Conservation (phyloP, 2,888 invertebrate species). For the Chrysolina oricalcia region DNA sequence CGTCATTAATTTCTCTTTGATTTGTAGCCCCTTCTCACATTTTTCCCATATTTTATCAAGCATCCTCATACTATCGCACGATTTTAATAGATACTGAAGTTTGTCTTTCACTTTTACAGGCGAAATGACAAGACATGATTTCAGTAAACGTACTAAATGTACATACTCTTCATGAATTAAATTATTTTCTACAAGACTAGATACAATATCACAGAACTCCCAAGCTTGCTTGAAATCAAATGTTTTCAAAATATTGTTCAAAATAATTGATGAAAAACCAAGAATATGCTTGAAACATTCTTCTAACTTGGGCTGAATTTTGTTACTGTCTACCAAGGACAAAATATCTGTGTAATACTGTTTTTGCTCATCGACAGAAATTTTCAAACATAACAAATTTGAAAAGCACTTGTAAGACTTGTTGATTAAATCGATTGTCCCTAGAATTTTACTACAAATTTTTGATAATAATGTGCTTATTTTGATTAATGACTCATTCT, state of each 20-base stretch:
- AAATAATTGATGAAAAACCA: conserved; percentile 39
- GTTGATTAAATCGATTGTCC: conserved; percentile 24
- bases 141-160: conserved; percentile 40
- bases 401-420: conserved; percentile 35
- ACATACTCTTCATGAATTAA: conserved; percentile 38
- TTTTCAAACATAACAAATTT: conserved; percentile 28
- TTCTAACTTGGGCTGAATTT: conserved; percentile 18
- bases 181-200: conserved; percentile 13
- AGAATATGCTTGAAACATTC: conserved; percentile 39
- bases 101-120: conserved; percentile 37
- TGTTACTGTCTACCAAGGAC: not conserved
- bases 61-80: conserved; percentile 34
- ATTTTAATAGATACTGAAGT: conserved; percentile 33
- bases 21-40: conserved; percentile 23
- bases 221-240: conserved; percentile 41
- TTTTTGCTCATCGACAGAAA: conserved; percentile 29
- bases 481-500: conserved; percentile 26
- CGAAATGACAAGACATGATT: conserved; percentile 39
- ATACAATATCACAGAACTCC: conserved; percentile 36
- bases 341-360: conserved; percentile 38
- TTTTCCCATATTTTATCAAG: conserved; percentile 23
- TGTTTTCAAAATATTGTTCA: conserved; percentile 39
- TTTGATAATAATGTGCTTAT: conserved; percentile 33
- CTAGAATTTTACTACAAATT: conserved; percentile 37
- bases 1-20: conserved; percentile 36